Base-by-base conservation (phyloP, 2,888 invertebrate species). In the Tetheella fluctuosa region DNA sequence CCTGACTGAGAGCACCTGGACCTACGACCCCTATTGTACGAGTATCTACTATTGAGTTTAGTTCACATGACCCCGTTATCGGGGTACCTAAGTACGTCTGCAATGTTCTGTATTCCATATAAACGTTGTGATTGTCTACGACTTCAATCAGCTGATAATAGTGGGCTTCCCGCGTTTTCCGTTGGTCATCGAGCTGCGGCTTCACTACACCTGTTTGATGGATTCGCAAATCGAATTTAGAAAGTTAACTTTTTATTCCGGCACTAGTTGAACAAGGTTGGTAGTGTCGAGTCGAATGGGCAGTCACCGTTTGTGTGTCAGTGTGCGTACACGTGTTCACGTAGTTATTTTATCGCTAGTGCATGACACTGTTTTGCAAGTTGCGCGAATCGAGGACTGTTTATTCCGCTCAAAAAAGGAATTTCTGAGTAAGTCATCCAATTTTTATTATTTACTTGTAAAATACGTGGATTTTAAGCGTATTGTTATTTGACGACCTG, bases 161-260 rank as follows among this genome's bases (percentile, higher is more conserved):
- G 48, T 48, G 20, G 48, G 48, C 48, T 48, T 48, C n/a, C 48
- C 48, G 48, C 48, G 48, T 48, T n/a, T 10, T 48, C 48, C 20
- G 48, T 7, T 23, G 20, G 62, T 56, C 61, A 48, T 61, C 58
- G 59, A 37, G 30, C 48, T 48, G 54, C 63, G 62, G 67, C 69
- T 63, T 68, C 81, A 10, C 30, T 34, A 34, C 34, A 79, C 77
- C 78, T 78, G 80, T 76, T 72, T 77, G 76, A 68, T 72, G 70
- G 79, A 81, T 85, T 86, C 82, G 89, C 87, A 72, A 87, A 88
- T 83, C 83, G 78, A 80, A 82, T 88, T 89, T 92, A 91, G 92
- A 92, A 92, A 92, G 92, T 90, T 84, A 83, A 83, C 83, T 85
- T 88, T 88, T 88, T 88, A 83, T 85, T 83, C 84, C 83, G 80